These are phyloP conservation scores for Intellagama lesueurii DNA, from an alignment of 2,797 vertebrate genomes.

Conservation along the genomic window DNA sequence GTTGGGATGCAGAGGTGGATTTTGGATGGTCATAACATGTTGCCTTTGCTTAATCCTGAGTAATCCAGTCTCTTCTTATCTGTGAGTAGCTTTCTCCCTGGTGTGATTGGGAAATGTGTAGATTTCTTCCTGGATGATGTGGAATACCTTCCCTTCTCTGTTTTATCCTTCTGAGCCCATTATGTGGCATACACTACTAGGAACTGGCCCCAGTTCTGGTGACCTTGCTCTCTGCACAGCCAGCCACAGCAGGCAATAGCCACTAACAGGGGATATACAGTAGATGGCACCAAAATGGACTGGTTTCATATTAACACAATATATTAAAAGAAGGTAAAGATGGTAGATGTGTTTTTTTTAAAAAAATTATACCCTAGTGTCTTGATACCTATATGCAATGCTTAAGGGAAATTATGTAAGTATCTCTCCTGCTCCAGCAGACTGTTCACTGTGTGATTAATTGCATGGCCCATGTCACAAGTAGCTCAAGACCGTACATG, in stretches of 20 bases:
- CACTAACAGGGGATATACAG: too few species aligned
- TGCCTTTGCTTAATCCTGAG: neutral
- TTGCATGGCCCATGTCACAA: too few species aligned
- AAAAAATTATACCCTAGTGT: neutral
- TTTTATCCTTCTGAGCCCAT: neutral
- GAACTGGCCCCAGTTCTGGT: too few species aligned
- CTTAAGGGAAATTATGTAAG: neutral
- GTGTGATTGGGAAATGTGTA: neutral
- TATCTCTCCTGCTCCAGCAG: too few species aligned
- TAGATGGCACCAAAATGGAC: neutral
- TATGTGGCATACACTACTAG: too few species aligned
- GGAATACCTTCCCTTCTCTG: neutral
- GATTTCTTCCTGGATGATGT: neutral
- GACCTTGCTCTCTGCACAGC: too few species aligned
- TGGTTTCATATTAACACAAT: neutral
- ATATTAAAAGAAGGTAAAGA: constrained; percentile 9
- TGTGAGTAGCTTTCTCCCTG: neutral
- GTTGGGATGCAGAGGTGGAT: neutral
- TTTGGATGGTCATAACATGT: neutral
- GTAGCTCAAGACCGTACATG: too few species aligned
- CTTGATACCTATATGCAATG: too few species aligned
- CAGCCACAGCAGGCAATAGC: neutral
- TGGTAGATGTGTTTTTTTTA: constrained; percentile 6
- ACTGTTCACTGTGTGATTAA: too few species aligned
- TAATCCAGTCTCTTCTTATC: neutral